A percentile compares a stretch with the other conserved stretches of the same genome.
phyloP scores from a whole-genome alignment of 2,797 vertebrate genomes.

The Rallus crepitans region DNA sequence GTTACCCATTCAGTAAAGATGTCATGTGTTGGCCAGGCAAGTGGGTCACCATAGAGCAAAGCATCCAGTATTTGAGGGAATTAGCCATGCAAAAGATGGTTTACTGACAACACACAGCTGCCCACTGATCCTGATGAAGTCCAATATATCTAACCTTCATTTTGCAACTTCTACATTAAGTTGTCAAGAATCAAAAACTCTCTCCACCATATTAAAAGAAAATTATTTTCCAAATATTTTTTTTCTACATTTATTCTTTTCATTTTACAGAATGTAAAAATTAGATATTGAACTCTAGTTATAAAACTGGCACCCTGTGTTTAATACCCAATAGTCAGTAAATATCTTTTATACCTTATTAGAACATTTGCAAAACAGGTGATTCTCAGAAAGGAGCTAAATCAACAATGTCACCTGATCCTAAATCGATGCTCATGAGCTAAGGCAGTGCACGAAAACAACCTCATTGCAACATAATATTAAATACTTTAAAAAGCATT shows the following conservation, averaged over 20 bases:
- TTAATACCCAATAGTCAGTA: not conserved
- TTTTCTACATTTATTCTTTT: not conserved
- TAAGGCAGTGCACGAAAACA: not conserved
- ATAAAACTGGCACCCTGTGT: not conserved
- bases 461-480: not conserved
- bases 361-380: not conserved
- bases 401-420: not conserved
- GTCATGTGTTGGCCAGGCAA: too few relatives aligned
- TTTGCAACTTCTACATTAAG: not conserved
- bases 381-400: slow-evolving; percentile 8
- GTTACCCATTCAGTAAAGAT: too few relatives aligned
- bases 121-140: too few relatives aligned
- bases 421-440: not conserved
- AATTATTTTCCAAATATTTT: not conserved
- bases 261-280: not conserved
- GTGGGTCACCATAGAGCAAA: too few relatives aligned
- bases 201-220: not conserved
- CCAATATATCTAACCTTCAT: not conserved
- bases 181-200: not conserved
- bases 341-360: not conserved
- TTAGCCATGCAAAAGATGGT: too few relatives aligned
- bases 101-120: too few relatives aligned
- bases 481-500: slow-evolving; percentile 22
- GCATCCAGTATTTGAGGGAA: too few relatives aligned
- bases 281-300: not conserved